Evolutionary conservation across 1,140 invertebrate genomes (phyloP).

Genomic region (Cryptotermes secundus): DNA sequence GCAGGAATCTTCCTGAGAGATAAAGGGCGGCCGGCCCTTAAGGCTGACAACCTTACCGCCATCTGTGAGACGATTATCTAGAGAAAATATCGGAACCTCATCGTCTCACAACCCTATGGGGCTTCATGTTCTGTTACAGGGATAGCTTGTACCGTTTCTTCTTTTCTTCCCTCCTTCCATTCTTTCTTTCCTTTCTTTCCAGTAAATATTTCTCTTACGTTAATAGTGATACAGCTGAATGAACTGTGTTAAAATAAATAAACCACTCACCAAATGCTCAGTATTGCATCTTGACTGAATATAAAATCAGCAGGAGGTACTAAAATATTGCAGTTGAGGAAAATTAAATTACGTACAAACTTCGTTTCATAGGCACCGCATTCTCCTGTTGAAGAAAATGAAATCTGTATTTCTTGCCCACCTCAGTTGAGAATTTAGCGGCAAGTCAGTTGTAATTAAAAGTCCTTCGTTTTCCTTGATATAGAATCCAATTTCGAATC

Average conservation of each 20-base stretch:
- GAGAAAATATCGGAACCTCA: too few species aligned
- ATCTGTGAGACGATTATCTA: too few species aligned
- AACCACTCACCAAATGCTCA: background rate
- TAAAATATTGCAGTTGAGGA: background rate
- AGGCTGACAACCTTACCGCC: too few species aligned
- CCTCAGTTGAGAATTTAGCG: background rate
- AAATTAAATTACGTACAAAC: slow-evolving; percentile 1
- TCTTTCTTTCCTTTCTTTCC: too few species aligned
- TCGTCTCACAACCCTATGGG: too few species aligned
- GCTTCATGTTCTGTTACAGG: too few species aligned
- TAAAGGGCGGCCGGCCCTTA: too few species aligned
- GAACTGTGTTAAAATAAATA: background rate
- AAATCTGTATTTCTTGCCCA: background rate
- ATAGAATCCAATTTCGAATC: too few species aligned
- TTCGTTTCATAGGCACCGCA: background rate
- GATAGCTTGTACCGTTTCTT: too few species aligned
- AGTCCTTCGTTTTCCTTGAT: too few species aligned
- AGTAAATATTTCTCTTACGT: background rate
- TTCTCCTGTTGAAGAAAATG: background rate
- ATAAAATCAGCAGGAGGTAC: background rate
- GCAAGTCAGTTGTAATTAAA: background rate
- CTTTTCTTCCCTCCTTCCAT: too few species aligned
- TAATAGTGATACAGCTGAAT: background rate
- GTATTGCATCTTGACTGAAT: background rate
- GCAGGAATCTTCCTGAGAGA: too few species aligned